phyloP scores from a whole-genome alignment of 1,140 invertebrate genomes.

The Drosophila novamexicana region DNA sequence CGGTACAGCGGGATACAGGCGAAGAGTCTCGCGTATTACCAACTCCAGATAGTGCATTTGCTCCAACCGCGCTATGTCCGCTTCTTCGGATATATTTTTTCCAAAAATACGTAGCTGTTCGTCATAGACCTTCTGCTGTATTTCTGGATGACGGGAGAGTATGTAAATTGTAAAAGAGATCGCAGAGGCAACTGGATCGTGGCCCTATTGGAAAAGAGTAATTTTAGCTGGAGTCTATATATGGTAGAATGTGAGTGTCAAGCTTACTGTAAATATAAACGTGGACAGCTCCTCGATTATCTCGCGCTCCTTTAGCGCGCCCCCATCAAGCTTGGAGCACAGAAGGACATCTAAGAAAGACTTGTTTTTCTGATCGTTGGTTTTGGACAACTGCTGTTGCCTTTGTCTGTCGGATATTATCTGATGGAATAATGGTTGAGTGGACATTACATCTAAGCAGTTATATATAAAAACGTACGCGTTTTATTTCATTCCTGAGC shows the following conservation, averaged over 20 bases:
- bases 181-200: slow-evolving; percentile 70
- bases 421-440: slow-evolving; percentile 18
- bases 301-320: slow-evolving; percentile 87
- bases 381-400: slow-evolving; percentile 28
- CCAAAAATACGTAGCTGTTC: slow-evolving; percentile 87
- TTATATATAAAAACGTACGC: slow-evolving; percentile 36
- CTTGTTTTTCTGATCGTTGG: slow-evolving; percentile 14
- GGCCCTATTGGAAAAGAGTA: slow-evolving; percentile 85
- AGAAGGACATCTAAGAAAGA: slow-evolving; percentile 73
- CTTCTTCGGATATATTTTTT: slow-evolving; percentile 56
- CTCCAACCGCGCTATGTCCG: slow-evolving; percentile 85
- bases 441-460: no score
- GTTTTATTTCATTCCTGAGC: slow-evolving; percentile 53
- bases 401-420: slow-evolving; percentile 50
- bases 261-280: slow-evolving; percentile 89
- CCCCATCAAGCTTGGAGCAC: slow-evolving; percentile 85
- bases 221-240: background rate
- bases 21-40: slow-evolving; percentile 88
- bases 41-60: slow-evolving; percentile 89
- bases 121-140: slow-evolving; percentile 86
- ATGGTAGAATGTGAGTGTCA: background rate
- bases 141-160: slow-evolving; percentile 65
- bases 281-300: slow-evolving; percentile 90
- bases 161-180: slow-evolving; percentile 76
- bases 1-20: slow-evolving; percentile 90